Evolutionary conservation across 35 echinoderm and acorn worm genomes (phyloP).

Genomic region (Stichopus chloronotus): DNA sequence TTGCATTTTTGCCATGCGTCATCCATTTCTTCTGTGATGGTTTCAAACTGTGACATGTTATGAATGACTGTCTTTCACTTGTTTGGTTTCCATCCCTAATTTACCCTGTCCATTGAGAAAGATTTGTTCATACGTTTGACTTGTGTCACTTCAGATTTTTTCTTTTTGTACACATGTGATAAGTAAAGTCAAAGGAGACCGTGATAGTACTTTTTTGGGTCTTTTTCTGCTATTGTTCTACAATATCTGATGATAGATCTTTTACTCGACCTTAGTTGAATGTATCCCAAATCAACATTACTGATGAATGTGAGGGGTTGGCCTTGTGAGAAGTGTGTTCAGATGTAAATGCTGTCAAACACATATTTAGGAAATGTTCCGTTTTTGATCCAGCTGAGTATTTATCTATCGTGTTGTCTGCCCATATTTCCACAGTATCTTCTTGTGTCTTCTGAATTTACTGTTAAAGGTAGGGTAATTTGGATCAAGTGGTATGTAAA

Average conservation of each 20-base stretch:
- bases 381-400: constrained; percentile 6
- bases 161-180: neutral
- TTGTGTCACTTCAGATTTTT: neutral
- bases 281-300: neutral
- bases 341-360: constrained; percentile 17
- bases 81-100: neutral
- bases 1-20: neutral
- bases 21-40: constrained; percentile 16
- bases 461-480: constrained; percentile 22
- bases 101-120: constrained; percentile 27
- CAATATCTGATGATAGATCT: constrained; percentile 17
- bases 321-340: neutral
- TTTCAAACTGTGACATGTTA: constrained; percentile 31
- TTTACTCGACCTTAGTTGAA: neutral
- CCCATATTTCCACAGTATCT: constrained; percentile 20
- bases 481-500: constrained; percentile 12
- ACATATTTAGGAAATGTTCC: constrained; percentile 15
- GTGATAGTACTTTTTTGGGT: constrained; percentile 33
- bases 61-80: constrained; percentile 11
- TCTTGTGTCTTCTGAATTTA: constrained; percentile 1
- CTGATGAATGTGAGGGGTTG: neutral
- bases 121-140: constrained; percentile 21
- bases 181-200: neutral
- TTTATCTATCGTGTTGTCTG: neutral
- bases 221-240: neutral